A percentile compares a stretch with the other conserved stretches of the same genome.
phyloP scores from a whole-genome alignment of 1,140 invertebrate species.

The Glomeris maerens region DNA sequence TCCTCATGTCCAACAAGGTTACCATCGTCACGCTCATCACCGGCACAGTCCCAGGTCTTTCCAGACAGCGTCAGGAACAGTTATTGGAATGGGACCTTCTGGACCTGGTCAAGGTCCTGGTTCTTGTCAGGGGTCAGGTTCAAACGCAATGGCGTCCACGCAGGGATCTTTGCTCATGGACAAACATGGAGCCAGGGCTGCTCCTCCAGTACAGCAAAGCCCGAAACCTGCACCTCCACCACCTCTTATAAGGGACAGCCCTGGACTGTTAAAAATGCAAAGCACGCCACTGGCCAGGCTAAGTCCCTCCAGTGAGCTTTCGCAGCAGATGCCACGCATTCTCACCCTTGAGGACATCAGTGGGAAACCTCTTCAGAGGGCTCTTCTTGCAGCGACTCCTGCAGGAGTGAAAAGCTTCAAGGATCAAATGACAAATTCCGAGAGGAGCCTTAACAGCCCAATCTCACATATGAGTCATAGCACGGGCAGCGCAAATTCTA shows the following conservation, averaged over 20 bases:
- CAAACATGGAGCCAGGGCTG: slow-evolving; percentile 20
- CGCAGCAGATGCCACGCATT: slow-evolving; percentile 76
- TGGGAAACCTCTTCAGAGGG: slow-evolving; percentile 75
- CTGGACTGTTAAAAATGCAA: slow-evolving; percentile 42
- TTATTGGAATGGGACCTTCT: too few relatives aligned
- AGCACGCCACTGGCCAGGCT: slow-evolving; percentile 75
- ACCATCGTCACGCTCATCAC: slow-evolving; percentile 26
- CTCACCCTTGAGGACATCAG: slow-evolving; percentile 84
- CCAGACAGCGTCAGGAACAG: not conserved
- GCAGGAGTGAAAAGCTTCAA: slow-evolving; percentile 23
- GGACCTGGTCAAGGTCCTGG: too few relatives aligned
- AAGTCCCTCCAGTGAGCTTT: slow-evolving; percentile 80
- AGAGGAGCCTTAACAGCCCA: slow-evolving; percentile 73
- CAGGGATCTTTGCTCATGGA: slow-evolving; percentile 24
- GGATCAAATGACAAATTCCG: slow-evolving; percentile 57
- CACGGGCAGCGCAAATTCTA: slow-evolving; percentile 35
- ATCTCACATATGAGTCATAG: slow-evolving; percentile 73
- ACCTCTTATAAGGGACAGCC: slow-evolving; percentile 34
- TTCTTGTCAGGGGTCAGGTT: slow-evolving; percentile 42
- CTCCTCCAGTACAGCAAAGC: slow-evolving; percentile 16
- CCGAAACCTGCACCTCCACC: slow-evolving; percentile 29
- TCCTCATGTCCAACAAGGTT: slow-evolving; percentile 25
- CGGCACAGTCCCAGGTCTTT: slow-evolving; percentile 27
- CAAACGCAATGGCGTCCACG: too few relatives aligned
- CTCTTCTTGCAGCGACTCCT: slow-evolving; percentile 69